A percentile compares a stretch with the other conserved stretches of the same genome.
These are phyloP conservation scores for Protonemura montana DNA, from an alignment of 2,888 invertebrate genomes.

Conservation along the genomic window DNA sequence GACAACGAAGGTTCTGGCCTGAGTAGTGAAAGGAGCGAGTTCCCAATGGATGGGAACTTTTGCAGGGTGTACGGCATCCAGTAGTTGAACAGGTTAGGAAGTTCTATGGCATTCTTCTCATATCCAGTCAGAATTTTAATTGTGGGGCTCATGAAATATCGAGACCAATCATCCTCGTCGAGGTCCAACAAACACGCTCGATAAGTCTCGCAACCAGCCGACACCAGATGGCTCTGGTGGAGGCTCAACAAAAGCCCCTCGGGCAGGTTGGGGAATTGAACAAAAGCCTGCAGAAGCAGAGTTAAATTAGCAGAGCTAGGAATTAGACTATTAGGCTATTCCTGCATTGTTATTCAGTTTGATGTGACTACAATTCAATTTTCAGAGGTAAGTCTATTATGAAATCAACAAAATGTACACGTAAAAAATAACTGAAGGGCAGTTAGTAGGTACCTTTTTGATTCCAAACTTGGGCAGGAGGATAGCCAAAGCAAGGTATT, in stretches of 20 bases:
- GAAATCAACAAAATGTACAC: no score
- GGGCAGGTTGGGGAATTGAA: conserved; percentile 42
- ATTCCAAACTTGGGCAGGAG: conserved; percentile 56
- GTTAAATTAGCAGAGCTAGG: not conserved
- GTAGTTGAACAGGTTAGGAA: conserved; percentile 62
- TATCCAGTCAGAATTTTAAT: conserved; percentile 52
- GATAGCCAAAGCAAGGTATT: conserved; percentile 66
- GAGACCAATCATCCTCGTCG: conserved; percentile 60
- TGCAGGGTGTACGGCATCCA: conserved; percentile 64
- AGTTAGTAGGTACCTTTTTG: conserved; percentile 49
- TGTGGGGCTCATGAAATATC: conserved; percentile 58
- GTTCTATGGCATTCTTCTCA: conserved; percentile 13
- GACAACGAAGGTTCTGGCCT: not conserved
- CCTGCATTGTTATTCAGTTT: no score
- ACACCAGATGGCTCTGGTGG: conserved; percentile 62
- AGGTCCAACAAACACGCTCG: conserved; percentile 61
- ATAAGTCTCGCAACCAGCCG: conserved; percentile 69
- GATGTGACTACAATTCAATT: not conserved
- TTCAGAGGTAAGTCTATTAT: no score
- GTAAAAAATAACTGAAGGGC: no score
- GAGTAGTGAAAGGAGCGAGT: not conserved
- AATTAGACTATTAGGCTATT: not conserved
- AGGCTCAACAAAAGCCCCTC: conserved; percentile 50
- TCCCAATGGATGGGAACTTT: conserved; percentile 56
- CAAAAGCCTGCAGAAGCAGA: conserved; percentile 44